These are phyloP conservation scores for Daphoenositta chrysoptera DNA, from an alignment of 2,113 vertebrate genomes.

Conservation along the genomic window DNA sequence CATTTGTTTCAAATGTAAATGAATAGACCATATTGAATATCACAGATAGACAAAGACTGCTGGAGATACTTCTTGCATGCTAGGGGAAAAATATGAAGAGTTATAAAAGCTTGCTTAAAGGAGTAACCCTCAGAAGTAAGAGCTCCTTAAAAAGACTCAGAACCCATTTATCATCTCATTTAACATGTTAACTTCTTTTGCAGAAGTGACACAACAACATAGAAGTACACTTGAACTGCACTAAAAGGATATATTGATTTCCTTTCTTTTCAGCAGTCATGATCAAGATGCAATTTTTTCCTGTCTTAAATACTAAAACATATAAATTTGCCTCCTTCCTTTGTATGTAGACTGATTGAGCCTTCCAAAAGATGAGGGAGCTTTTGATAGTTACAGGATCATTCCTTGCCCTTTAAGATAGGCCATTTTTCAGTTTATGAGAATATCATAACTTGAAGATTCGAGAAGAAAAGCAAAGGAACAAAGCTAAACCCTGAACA, in stretches of 20 bases:
- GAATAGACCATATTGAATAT: neutral
- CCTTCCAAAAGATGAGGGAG: neutral
- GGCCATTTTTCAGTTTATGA: neutral
- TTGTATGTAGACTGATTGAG: neutral
- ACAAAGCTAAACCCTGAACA: neutral
- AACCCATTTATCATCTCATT: neutral
- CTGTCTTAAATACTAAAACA: neutral
- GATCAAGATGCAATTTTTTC: neutral
- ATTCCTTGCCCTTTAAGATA: neutral
- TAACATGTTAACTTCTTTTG: neutral
- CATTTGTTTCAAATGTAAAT: neutral
- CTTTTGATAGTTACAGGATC: neutral
- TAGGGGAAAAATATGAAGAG: neutral
- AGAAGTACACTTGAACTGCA: neutral
- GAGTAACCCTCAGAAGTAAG: neutral
- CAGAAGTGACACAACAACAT: neutral
- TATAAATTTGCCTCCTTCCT: neutral
- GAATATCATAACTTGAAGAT: neutral
- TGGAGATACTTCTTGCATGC: neutral
- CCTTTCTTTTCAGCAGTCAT: neutral
- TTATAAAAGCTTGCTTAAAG: neutral
- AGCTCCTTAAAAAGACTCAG: neutral
- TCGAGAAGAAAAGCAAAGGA: neutral
- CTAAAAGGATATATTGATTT: neutral
- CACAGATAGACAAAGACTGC: neutral